phyloP scores from a whole-genome alignment of 2,113 vertebrate genomes.

The Pterocles gutturalis region DNA sequence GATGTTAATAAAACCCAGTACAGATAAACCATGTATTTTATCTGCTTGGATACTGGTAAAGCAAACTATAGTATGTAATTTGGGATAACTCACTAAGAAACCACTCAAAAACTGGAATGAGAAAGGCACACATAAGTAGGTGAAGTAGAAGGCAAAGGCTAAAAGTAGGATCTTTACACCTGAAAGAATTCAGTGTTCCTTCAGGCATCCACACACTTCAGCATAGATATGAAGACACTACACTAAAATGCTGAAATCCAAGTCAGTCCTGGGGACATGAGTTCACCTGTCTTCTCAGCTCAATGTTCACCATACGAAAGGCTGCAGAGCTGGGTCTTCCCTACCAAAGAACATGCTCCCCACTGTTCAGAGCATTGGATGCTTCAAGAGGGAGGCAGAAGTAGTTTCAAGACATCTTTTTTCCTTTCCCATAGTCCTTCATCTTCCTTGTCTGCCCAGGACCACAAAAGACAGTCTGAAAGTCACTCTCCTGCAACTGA shows the following conservation, averaged over 20 bases:
- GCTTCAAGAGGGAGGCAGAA: background rate
- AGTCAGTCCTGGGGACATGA: background rate
- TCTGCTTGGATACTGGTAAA: background rate
- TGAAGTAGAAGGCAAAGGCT: background rate
- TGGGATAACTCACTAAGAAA: background rate
- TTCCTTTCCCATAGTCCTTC: background rate
- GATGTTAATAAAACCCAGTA: background rate
- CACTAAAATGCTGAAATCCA: background rate
- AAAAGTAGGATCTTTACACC: background rate
- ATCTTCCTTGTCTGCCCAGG: background rate
- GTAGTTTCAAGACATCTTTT: background rate
- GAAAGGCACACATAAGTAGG: background rate
- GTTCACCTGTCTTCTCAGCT: background rate
- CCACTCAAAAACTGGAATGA: background rate
- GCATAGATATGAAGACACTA: background rate
- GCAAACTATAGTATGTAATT: background rate
- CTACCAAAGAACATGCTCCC: background rate
- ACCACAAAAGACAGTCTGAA: background rate
- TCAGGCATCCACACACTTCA: background rate
- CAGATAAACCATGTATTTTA: background rate
- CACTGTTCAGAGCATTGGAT: background rate
- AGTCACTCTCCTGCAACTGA: background rate
- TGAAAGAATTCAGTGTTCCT: background rate
- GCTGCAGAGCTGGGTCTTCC: background rate
- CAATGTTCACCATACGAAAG: fast-evolving